phyloP scores from a whole-genome alignment of 2,113 vertebrate species.

The Rhea americana region DNA sequence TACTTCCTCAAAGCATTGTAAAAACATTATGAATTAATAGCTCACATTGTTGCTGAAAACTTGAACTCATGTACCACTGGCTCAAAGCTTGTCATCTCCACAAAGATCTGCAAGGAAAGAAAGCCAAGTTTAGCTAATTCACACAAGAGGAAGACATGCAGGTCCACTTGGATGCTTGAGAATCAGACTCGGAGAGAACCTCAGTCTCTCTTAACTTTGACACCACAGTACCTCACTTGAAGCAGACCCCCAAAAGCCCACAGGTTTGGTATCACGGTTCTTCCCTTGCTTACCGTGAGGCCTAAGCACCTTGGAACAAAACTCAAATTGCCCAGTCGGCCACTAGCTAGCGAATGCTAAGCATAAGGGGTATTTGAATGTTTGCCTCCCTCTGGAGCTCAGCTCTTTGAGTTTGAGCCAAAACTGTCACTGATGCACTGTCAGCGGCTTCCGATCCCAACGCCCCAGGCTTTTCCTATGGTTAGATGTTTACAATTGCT shows the following conservation, averaged over 20 bases:
- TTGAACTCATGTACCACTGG: slow-evolving; percentile 70
- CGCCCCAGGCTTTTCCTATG: too few species aligned
- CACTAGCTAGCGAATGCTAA: neutral
- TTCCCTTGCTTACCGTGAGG: fast-evolving
- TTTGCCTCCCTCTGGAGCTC: neutral
- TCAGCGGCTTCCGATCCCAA: too few species aligned
- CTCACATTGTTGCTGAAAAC: slow-evolving; percentile 74
- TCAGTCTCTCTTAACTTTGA: neutral
- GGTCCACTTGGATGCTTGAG: neutral
- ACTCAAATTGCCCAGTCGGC: neutral
- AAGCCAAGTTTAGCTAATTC: neutral
- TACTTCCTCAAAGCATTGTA: neutral
- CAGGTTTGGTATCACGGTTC: fast-evolving
- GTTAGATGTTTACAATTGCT: too few species aligned
- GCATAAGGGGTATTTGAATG: too few species aligned
- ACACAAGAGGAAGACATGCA: fast-evolving
- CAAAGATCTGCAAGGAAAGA: slow-evolving; percentile 82
- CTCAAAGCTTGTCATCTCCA: slow-evolving; percentile 84
- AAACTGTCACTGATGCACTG: neutral
- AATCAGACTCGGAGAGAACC: neutral
- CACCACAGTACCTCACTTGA: neutral
- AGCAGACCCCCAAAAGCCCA: neutral
- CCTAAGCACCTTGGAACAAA: neutral
- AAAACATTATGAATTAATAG: neutral
- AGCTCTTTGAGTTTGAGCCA: neutral